phyloP scores from a whole-genome alignment of 2,888 invertebrate genomes.

The Merodon equestris region DNA sequence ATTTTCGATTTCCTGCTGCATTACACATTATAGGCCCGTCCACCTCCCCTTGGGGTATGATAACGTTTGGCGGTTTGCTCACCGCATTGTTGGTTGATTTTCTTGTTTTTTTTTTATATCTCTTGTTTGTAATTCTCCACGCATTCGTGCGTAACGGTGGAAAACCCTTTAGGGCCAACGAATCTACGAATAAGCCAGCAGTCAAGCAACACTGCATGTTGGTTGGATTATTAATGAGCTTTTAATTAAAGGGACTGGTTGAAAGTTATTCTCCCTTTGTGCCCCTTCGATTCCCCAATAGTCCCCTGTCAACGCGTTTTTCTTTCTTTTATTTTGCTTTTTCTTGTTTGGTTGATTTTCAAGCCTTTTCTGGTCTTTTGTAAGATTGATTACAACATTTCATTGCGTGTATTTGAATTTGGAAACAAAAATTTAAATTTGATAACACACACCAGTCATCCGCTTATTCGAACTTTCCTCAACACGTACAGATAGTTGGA shows the following conservation, averaged over 20 bases:
- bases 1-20: constrained; percentile 63
- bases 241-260: constrained; percentile 35
- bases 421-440: constrained; percentile 34
- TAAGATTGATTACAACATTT: constrained; percentile 30
- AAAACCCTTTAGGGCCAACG: constrained; percentile 63
- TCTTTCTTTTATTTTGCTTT: neutral
- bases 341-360: constrained; percentile 24
- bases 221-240: constrained; percentile 59
- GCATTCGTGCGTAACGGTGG: constrained; percentile 57
- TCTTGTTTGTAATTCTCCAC: constrained; percentile 45
- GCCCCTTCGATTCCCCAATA: neutral
- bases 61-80: constrained; percentile 2
- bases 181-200: no score
- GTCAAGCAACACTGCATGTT: constrained; percentile 6
- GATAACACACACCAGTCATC: constrained; percentile 4
- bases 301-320: neutral
- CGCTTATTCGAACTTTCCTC: constrained; percentile 33
- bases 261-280: no score
- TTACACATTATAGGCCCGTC: constrained; percentile 1
- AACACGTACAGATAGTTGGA: neutral
- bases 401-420: constrained; percentile 37
- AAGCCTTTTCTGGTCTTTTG: constrained; percentile 1
- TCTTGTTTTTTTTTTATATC: constrained; percentile 30
- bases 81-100: constrained; percentile 18
- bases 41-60: neutral